Evolutionary conservation across 2,797 vertebrate genomes (phyloP).

Genomic region (Mus minutoides): DNA sequence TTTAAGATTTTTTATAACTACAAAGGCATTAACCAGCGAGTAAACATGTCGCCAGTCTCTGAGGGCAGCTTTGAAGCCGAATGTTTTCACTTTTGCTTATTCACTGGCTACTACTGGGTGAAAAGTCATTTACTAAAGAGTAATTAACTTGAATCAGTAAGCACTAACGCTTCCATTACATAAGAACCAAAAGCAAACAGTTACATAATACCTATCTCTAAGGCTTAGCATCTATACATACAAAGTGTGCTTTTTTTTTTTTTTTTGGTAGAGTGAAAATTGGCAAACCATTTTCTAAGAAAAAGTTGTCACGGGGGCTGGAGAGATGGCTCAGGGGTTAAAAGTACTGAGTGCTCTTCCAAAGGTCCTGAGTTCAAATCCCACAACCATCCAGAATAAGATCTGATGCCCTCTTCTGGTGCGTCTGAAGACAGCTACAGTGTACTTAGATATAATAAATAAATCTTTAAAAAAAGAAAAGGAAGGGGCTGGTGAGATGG

Average conservation of each 20-base stretch:
- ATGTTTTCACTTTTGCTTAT: slow-evolving; percentile 61
- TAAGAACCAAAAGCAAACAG: not conserved
- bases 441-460: too few relatives aligned
- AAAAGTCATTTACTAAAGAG: slow-evolving; percentile 40
- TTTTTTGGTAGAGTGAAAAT: slow-evolving; percentile 11
- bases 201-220: not conserved
- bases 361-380: too few relatives aligned
- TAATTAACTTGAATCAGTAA: slow-evolving; percentile 39
- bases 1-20: slow-evolving; percentile 43
- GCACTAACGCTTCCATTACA: not conserved
- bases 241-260: not conserved
- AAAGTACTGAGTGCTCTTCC: too few relatives aligned
- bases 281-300: slow-evolving; percentile 50
- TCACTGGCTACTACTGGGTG: not conserved
- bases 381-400: too few relatives aligned
- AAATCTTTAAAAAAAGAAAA: too few relatives aligned
- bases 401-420: too few relatives aligned
- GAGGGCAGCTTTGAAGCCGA: slow-evolving; percentile 43
- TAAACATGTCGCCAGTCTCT: slow-evolving; percentile 17
- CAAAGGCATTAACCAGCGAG: not conserved
- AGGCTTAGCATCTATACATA: slow-evolving; percentile 43
- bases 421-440: too few relatives aligned
- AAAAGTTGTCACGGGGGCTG: not conserved
- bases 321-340: too few relatives aligned
- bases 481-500: too few relatives aligned